Evolutionary conservation across 2,888 invertebrate genomes (phyloP).

Genomic region (Melitaea athalia): DNA sequence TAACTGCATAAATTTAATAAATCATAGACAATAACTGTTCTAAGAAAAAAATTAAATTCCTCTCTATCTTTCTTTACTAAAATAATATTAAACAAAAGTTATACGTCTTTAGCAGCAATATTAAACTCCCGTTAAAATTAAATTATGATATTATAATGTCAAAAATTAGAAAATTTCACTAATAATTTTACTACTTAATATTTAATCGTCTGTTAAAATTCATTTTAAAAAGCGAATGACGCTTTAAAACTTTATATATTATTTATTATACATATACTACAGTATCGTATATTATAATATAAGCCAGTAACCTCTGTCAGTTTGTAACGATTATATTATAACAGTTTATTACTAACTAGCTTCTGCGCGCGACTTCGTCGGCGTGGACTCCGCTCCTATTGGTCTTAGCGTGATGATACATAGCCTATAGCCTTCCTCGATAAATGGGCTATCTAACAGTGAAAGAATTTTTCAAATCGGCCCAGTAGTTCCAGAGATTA

Average conservation of each 20-base stretch:
- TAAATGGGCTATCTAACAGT: too few species aligned
- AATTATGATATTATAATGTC: neutral
- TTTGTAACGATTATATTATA: conserved; percentile 6
- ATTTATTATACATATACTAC: neutral
- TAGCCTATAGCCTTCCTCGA: too few species aligned
- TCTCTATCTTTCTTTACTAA: neutral
- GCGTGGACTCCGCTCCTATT: too few species aligned
- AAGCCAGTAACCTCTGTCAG: neutral
- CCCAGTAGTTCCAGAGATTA: too few species aligned
- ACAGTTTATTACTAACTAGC: conserved; percentile 15
- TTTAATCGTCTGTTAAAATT: conserved; percentile 1
- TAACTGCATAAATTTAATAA: too few species aligned
- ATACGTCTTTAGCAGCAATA: neutral
- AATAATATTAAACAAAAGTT: neutral
- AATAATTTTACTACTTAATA: conserved; percentile 2
- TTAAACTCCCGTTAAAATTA: neutral
- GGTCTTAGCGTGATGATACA: too few species aligned
- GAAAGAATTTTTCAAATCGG: too few species aligned
- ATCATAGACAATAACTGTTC: neutral
- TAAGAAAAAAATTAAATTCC: neutral
- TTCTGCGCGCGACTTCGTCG: too few species aligned
- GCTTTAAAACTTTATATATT: neutral
- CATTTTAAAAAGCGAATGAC: neutral
- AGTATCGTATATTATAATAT: neutral
- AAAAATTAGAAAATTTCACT: neutral